Conservation (phyloP, 2,113 vertebrate species). For the Piaya cayana region DNA sequence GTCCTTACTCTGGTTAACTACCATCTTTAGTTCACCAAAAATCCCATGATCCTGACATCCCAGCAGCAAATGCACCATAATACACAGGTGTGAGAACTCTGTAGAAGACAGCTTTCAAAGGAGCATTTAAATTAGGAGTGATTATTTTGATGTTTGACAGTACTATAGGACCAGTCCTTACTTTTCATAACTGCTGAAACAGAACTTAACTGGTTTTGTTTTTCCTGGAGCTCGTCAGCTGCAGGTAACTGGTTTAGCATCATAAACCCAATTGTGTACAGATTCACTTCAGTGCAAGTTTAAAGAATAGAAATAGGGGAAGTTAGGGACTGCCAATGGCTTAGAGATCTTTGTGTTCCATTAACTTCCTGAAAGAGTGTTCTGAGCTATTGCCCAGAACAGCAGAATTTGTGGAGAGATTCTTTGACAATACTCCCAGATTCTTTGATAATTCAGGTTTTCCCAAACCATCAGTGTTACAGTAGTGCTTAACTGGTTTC, state of each 20-base stretch:
- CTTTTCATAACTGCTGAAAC: background rate
- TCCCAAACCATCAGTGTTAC: background rate
- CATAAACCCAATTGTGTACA: background rate
- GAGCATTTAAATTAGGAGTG: background rate
- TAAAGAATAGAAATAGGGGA: background rate
- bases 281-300: background rate
- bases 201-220: background rate
- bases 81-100: background rate
- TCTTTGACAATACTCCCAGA: background rate
- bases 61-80: background rate
- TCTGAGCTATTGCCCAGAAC: background rate
- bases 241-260: background rate
- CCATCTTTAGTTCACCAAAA: background rate
- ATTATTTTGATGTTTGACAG: background rate
- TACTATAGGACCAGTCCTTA: background rate
- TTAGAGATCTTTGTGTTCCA: background rate
- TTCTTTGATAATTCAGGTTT: background rate
- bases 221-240: background rate
- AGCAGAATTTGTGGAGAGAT: background rate
- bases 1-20: background rate
- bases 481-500: background rate
- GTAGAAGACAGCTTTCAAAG: background rate
- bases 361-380: background rate
- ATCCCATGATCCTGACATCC: background rate
- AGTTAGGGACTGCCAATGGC: background rate